phyloP scores from a whole-genome alignment of 1,140 invertebrate genomes.

The Zaprionus inermis region DNA sequence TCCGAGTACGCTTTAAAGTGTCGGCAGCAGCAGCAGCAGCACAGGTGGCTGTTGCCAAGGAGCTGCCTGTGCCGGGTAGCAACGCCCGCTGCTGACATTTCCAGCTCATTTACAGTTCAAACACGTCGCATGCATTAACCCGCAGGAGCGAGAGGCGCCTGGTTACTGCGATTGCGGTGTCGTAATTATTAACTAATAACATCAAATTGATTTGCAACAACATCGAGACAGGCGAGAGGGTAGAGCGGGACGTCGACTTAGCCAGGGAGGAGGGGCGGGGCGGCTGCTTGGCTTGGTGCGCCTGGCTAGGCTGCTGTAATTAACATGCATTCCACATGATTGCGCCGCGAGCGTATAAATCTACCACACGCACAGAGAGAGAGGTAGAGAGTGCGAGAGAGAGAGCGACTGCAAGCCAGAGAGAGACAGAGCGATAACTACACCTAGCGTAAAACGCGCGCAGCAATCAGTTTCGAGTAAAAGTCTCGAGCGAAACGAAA shows the following conservation, averaged over 20 bases:
- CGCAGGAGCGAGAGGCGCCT: constrained; percentile 26
- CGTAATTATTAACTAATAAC: constrained; percentile 82
- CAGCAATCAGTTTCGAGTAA: constrained; percentile 70
- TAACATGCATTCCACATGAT: constrained; percentile 82
- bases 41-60: not conserved
- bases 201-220: constrained; percentile 83
- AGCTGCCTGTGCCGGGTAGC: constrained; percentile 28
- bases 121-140: constrained; percentile 81
- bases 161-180: constrained; percentile 55
- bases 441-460: constrained; percentile 26
- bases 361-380: constrained; percentile 39
- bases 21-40: not conserved
- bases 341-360: constrained; percentile 72
- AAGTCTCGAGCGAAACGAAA: constrained; percentile 62
- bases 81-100: constrained; percentile 65
- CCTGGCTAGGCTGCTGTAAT: constrained; percentile 64
- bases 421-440: not conserved
- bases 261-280: not conserved
- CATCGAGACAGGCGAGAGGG: constrained; percentile 23
- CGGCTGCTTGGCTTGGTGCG: constrained; percentile 27
- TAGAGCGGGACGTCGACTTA: too few species aligned
- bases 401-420: not conserved
- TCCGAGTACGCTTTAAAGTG: constrained; percentile 62
- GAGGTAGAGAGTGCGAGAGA: not conserved
- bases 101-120: constrained; percentile 81